phyloP scores from a whole-genome alignment of 2,113 vertebrate genomes.

The Oreocharis arfaki region DNA sequence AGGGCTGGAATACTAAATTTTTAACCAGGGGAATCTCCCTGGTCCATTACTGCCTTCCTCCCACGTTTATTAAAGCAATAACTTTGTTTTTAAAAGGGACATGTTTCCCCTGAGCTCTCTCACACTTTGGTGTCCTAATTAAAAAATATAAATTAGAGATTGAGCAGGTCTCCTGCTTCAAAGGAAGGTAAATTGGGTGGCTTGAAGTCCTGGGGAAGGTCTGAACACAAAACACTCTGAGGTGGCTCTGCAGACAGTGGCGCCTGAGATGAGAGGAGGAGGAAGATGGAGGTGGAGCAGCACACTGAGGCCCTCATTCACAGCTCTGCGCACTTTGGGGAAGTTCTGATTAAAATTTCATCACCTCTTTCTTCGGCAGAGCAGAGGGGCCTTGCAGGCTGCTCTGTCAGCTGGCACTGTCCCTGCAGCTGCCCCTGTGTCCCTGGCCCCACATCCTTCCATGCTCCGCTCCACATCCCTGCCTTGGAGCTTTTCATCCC shows the following conservation, averaged over 20 bases:
- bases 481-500: not conserved
- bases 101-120: constrained; percentile 22
- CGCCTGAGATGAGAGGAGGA: not conserved
- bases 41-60: not conserved
- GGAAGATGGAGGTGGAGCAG: not conserved
- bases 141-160: constrained; percentile 55
- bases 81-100: constrained; percentile 60
- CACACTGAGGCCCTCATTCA: not conserved
- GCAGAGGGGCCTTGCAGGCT: not conserved
- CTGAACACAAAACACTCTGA: not conserved
- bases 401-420: not conserved
- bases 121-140: constrained; percentile 36
- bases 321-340: not conserved
- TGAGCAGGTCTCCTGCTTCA: not conserved
- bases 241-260: not conserved
- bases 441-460: fast-evolving
- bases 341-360: not conserved
- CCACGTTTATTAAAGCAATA: constrained; percentile 68
- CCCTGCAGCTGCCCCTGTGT: not conserved
- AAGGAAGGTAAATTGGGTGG: not conserved
- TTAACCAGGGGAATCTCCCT: constrained; percentile 22
- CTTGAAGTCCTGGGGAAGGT: not conserved
- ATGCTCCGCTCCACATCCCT: not conserved
- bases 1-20: not conserved
- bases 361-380: not conserved